Evolutionary conservation across 2,888 invertebrate species (phyloP), one percentile per base, ranked within the genome.

Genomic region (Acleris laterana): DNA sequence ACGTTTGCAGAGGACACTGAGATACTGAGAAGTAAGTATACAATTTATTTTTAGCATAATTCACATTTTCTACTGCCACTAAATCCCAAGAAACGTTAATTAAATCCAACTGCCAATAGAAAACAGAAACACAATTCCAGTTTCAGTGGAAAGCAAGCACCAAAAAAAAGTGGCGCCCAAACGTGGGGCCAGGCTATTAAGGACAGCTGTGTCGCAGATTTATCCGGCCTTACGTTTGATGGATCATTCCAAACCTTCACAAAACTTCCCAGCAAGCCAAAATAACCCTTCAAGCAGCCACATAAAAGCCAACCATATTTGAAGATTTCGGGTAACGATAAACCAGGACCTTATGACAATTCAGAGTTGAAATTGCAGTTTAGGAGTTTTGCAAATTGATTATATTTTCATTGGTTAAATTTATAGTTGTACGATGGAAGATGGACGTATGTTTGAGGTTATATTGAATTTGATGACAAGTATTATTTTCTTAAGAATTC

Each of bases 191-290:
- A 51, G 38, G 49, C 65, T 61, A 66, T 66, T 66, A 66, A 25
- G 32, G 32, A 7, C 65, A 66, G 55, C 65, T 66, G 65, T 22
- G 61, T 42, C 46, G 22, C 61, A 61, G 61, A 65, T 66, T 66
- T 66, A 66, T 61, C 65, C 55, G 50, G 59, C 65, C 65, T 66
- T 66, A 66, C 56, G 50, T 66, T 66, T 66, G 65, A 66, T 66
- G 65, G 61, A 66, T 66, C 65, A 66, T 66, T 66, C 65, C 16
- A 57, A 51, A 65, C 60, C 65, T 65, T 65, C 61, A 56, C 17
- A 51, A 28, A 42, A 44, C 49, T 38, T 20, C 17, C n/a, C 17
- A 25, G 51, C 56, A 66, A 46, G 32, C 55, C 25, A 51, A 61
- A 51, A 56, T 46, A 56, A 46, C 50, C 56, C 50, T 20, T 66